Percentiles rank a stretch among this genome's conserved stretches.
phyloP scores from a whole-genome alignment of 2,113 vertebrate genomes.

The Arizona elegans region DNA sequence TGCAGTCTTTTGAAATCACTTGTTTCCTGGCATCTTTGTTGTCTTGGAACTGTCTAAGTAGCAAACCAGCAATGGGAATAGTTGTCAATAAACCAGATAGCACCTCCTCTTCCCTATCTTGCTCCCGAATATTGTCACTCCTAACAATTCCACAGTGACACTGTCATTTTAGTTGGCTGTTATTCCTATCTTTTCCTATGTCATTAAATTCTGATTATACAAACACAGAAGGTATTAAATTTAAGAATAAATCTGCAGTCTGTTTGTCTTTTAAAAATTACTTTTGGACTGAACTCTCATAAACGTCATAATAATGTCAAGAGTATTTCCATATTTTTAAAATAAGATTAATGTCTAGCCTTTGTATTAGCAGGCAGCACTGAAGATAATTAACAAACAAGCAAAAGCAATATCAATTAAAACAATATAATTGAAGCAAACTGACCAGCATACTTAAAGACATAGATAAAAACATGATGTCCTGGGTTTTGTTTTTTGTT shows the following conservation, averaged over 20 bases:
- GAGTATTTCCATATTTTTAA: not conserved
- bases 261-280: not conserved
- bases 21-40: constrained; percentile 35
- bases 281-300: not conserved
- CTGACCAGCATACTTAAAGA: not conserved
- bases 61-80: constrained; percentile 41
- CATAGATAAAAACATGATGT: not conserved
- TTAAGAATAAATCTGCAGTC: not conserved
- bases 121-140: constrained; percentile 19
- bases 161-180: not conserved
- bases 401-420: not conserved
- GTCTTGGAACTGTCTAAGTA: constrained; percentile 21
- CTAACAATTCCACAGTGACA: not conserved
- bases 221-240: not conserved
- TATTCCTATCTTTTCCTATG: not conserved
- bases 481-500: not conserved
- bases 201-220: not conserved
- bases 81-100: constrained; percentile 20
- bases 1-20: not conserved
- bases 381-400: not conserved
- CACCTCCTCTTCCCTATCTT: not conserved
- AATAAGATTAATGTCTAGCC: not conserved
- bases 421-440: not conserved
- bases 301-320: not conserved
- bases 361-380: not conserved